Evolutionary conservation across 2,113 vertebrate species (phyloP).

Genomic region (Azemiops feae): DNA sequence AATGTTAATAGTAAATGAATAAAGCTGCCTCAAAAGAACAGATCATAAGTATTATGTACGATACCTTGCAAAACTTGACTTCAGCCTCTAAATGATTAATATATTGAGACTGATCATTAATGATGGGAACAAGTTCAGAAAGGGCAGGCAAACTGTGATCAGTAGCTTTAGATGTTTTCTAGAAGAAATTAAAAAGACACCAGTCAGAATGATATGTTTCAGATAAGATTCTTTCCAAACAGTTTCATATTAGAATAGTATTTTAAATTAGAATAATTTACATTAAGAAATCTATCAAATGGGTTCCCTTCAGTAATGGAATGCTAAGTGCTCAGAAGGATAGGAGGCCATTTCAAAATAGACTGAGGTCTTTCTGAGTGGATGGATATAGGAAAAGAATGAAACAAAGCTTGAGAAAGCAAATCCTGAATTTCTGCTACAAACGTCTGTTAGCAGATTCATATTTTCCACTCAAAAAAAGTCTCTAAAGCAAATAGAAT

Average conservation of each 20-base stretch:
- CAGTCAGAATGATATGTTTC: constrained; percentile 22
- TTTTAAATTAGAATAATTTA: background rate
- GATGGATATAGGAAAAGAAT: background rate
- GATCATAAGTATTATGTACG: background rate
- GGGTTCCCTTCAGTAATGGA: background rate
- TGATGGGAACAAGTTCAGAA: constrained; percentile 83
- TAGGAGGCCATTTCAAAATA: background rate
- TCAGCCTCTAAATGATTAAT: constrained; percentile 94
- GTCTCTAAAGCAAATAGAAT: background rate
- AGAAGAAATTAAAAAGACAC: constrained; percentile 31
- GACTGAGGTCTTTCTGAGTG: background rate
- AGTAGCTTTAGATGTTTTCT: constrained; percentile 66
- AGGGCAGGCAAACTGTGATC: constrained; percentile 58
- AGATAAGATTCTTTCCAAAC: background rate
- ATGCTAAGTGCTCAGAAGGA: background rate
- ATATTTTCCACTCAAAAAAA: background rate
- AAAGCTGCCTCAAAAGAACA: background rate
- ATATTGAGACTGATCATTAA: constrained; percentile 88
- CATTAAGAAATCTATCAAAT: background rate
- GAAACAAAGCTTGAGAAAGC: background rate
- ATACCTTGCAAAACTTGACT: constrained; percentile 91
- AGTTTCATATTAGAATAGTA: background rate
- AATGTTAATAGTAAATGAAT: background rate
- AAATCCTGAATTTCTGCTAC: background rate
- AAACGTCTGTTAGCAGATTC: background rate